A percentile compares a stretch with the other conserved stretches of the same genome.
Evolutionary conservation across 2,888 invertebrate species (phyloP).

Genomic region (Thumatha senex): DNA sequence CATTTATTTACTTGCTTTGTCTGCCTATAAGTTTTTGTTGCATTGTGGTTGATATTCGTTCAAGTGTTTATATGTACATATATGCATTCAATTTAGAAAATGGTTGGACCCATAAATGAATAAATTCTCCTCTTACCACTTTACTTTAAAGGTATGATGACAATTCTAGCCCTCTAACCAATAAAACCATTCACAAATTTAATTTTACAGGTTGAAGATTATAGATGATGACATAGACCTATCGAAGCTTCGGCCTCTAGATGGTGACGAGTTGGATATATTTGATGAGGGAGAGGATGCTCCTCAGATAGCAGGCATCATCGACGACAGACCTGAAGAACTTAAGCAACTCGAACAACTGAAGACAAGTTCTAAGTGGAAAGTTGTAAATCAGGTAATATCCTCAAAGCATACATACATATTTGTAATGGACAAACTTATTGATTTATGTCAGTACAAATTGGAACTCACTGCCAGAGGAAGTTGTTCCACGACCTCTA

Average conservation of each 20-base stretch:
- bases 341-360: slow-evolving; percentile 73
- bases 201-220: slow-evolving; percentile 86
- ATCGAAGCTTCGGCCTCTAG: slow-evolving; percentile 83
- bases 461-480: too few species aligned
- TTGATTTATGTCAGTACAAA: not conserved
- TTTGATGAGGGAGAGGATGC: slow-evolving; percentile 91
- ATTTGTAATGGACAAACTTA: not conserved
- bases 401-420: not conserved
- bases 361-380: slow-evolving; percentile 72
- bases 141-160: too few species aligned
- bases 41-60: too few species aligned
- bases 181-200: not conserved
- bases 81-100: too few species aligned
- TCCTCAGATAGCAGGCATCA: slow-evolving; percentile 93
- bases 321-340: slow-evolving; percentile 91
- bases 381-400: slow-evolving; percentile 68
- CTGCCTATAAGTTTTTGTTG: too few species aligned
- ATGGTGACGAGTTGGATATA: slow-evolving; percentile 86
- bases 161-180: too few species aligned
- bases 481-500: too few species aligned
- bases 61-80: too few species aligned
- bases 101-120: too few species aligned
- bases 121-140: too few species aligned
- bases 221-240: slow-evolving; percentile 93
- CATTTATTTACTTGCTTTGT: too few species aligned